A percentile compares a stretch with the other conserved stretches of the same genome.
phyloP scores from a whole-genome alignment of 1,140 invertebrate species.

The Amyelois transitella region DNA sequence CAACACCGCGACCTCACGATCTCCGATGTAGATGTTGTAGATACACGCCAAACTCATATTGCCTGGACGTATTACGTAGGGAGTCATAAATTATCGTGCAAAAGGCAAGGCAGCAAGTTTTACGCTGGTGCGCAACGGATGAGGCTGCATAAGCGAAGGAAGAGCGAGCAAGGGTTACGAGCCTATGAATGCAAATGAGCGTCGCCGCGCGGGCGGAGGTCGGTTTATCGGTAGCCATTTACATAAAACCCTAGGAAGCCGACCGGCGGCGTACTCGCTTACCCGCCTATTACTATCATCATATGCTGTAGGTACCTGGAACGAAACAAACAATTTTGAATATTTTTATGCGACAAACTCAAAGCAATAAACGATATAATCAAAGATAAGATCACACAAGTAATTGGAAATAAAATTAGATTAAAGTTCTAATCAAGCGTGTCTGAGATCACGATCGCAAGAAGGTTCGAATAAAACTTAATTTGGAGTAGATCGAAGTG shows the following conservation, averaged over 20 bases:
- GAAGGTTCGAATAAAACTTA: no score
- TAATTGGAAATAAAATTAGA: slow-evolving; percentile 18
- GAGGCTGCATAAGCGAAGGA: slow-evolving; percentile 44
- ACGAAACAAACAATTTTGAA: slow-evolving; percentile 6
- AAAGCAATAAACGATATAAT: neutral
- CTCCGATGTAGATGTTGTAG: no score
- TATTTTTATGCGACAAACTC: neutral
- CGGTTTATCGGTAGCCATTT: slow-evolving; percentile 62
- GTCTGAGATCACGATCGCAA: slow-evolving; percentile 1
- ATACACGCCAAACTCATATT: slow-evolving; percentile 60
- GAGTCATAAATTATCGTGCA: slow-evolving; percentile 68
- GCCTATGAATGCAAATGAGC: slow-evolving; percentile 73
- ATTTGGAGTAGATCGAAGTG: no score
- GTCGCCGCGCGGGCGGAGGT: slow-evolving; percentile 41
- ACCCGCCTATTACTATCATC: slow-evolving; percentile 28
- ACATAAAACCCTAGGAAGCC: slow-evolving; percentile 57
- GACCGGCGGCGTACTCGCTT: slow-evolving; percentile 32
- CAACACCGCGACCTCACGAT: slow-evolving; percentile 53
- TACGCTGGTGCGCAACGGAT: slow-evolving; percentile 37
- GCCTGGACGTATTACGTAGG: slow-evolving; percentile 61
- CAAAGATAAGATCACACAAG: slow-evolving; percentile 8
- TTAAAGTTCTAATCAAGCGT: slow-evolving; percentile 12
- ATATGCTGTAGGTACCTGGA: slow-evolving; percentile 28
- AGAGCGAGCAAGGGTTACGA: slow-evolving; percentile 65
- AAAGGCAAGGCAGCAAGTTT: slow-evolving; percentile 60